Base-by-base conservation (phyloP, 2,797 vertebrate genomes). In the Cryptoblepharus egeriae region DNA sequence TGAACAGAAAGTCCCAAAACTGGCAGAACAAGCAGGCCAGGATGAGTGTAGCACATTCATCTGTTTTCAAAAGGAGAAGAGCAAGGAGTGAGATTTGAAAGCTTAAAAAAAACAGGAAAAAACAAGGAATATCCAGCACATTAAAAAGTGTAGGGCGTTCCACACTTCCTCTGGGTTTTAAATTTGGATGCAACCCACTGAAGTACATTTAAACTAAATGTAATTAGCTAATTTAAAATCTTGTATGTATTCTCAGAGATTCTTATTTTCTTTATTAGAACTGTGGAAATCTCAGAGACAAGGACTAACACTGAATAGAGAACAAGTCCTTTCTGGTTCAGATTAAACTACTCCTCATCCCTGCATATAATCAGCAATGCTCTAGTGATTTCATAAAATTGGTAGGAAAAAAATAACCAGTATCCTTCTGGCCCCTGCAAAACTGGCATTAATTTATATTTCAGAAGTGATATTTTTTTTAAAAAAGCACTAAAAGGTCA, bases 11-110 rank as follows among this genome's bases (percentile, higher is more conserved):
- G 81, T 99, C 97, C 88, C 96, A 96, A 95, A 99, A 98, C 0
- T 96, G 97, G 95, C 98, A 99, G 95, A 98, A 99, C 94, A 99
- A 97, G 94, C 97, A 99, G 93, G 95, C 95, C 92, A 99, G 96
- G 92, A 99, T 95, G 64, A 99, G 95, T 73, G 97, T 97, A 39
- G 98, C 98, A 39, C 97, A 99, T 94, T 97, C 97, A 87, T 97
- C 98, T 99, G 95, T 91, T 82, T 60, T 52, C 52, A 84, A 79
- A 90, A 93, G 88, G 87, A 86, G 88, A 88, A 91, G 89, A 86
- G 88, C 87, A 93, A 94, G 86, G 83, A 87, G 75, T 0, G 6
- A 92, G 86, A 64, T 87, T 87, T 39, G 57, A 3, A n/a, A 61
- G 87, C 88, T 80, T 82, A 60, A 28, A 35, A 39, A 7, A 45